phyloP scores from a whole-genome alignment of 2,888 invertebrate species.

The Acrobeloides nanus region DNA sequence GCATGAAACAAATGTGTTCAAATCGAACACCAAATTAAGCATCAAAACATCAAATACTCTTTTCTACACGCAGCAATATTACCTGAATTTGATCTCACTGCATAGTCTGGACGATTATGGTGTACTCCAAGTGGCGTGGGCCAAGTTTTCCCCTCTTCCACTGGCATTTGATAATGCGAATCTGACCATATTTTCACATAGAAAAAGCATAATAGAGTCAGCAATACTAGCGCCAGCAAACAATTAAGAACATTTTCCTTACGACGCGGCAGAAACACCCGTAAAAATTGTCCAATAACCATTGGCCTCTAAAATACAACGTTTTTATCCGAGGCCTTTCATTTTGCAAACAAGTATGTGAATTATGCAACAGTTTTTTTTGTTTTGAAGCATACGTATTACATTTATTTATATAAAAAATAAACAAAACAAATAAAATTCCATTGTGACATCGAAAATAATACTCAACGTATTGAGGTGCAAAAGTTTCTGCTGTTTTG shows the following conservation, averaged over 20 bases:
- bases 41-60: no score
- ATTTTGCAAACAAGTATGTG: no score
- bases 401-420: no score
- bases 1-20: no score
- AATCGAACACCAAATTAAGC: no score
- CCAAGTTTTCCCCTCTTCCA: slow-evolving; percentile 16
- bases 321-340: no score
- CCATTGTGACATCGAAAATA: neutral
- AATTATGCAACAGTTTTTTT: no score
- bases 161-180: slow-evolving; percentile 11
- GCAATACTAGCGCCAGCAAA: slow-evolving; percentile 11
- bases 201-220: slow-evolving; percentile 16
- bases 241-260: slow-evolving; percentile 18
- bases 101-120: no score
- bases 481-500: neutral
- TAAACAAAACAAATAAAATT: slow-evolving; percentile 1
- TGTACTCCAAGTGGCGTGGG: slow-evolving; percentile 18
- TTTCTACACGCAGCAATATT: no score
- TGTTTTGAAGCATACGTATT: no score
- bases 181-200: slow-evolving; percentile 10
- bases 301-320: neutral
- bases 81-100: no score
- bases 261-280: slow-evolving; percentile 15
- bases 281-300: slow-evolving; percentile 6
- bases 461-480: neutral